Evolutionary conservation across 1,140 invertebrate species (phyloP).

Genomic region (Drosophila sulfurigaster): DNA sequence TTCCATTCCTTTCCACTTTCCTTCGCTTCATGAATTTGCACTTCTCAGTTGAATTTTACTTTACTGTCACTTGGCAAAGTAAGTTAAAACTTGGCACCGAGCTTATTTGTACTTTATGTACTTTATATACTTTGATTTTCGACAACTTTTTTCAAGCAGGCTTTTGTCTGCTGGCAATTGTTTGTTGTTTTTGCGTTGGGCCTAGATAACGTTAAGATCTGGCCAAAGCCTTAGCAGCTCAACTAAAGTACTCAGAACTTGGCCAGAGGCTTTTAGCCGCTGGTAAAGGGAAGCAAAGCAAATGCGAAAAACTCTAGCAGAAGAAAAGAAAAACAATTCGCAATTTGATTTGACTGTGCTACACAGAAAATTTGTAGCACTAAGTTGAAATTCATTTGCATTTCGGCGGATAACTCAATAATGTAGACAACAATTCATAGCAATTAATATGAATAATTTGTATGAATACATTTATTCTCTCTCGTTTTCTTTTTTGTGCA

Average conservation of each 20-base stretch:
- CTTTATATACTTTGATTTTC: constrained; percentile 41
- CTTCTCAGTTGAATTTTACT: constrained; percentile 19
- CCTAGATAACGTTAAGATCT: constrained; percentile 33
- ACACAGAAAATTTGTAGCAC: not conserved
- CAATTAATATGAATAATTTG: constrained; percentile 23
- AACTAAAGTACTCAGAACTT: constrained; percentile 20
- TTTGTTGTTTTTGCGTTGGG: constrained; percentile 17
- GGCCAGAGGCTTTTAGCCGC: constrained; percentile 14
- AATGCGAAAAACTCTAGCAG: not conserved
- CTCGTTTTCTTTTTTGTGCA: not conserved
- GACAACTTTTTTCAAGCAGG: constrained; percentile 24
- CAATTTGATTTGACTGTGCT: constrained; percentile 29
- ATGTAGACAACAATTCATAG: not conserved
- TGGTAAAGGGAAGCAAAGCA: not conserved
- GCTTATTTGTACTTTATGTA: constrained; percentile 42
- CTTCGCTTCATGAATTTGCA: not conserved
- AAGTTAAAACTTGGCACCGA: constrained; percentile 30
- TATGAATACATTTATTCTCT: not conserved
- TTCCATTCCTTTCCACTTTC: too few species aligned
- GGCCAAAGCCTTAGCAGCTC: constrained; percentile 24
- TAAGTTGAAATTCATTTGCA: constrained; percentile 10
- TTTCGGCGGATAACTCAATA: constrained; percentile 10
- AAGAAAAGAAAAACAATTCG: constrained; percentile 16
- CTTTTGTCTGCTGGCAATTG: constrained; percentile 1
- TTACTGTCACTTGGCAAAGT: constrained; percentile 33